Evolutionary conservation across 2,888 invertebrate species (phyloP).

Genomic region (Agrenia bidenticulata): DNA sequence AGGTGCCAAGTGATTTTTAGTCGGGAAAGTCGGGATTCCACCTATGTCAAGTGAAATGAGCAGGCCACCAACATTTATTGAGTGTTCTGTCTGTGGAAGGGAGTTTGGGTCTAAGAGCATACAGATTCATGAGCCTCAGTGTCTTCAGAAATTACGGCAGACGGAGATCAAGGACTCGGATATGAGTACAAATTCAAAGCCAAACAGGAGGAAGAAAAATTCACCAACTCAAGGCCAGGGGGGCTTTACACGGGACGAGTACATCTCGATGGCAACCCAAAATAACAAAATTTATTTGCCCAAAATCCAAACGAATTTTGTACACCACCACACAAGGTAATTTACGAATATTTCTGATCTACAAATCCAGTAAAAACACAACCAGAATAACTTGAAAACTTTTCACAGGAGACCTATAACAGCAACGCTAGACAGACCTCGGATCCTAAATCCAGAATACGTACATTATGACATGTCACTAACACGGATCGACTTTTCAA

Average conservation of each 20-base stretch:
- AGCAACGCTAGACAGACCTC: constrained; percentile 47
- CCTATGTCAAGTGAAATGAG: too few species aligned
- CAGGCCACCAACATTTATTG: constrained; percentile 51
- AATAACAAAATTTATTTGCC: constrained; percentile 30
- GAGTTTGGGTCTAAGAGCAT: constrained; percentile 52
- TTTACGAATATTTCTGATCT: not conserved
- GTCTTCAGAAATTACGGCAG: constrained; percentile 49
- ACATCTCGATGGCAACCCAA: constrained; percentile 30
- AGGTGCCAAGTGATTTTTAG: too few species aligned
- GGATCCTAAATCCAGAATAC: constrained; percentile 50
- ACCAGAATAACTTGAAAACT: too few species aligned
- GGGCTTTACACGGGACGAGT: not conserved
- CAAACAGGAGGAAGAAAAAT: constrained; percentile 45
- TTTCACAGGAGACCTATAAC: constrained; percentile 41
- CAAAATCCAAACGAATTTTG: constrained; percentile 30
- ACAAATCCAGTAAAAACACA: too few species aligned
- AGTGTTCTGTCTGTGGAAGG: constrained; percentile 51
- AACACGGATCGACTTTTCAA: constrained; percentile 48
- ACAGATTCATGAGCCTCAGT: constrained; percentile 51
- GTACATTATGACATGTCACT: constrained; percentile 52
- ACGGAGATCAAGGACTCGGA: constrained; percentile 45
- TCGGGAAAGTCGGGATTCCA: too few species aligned
- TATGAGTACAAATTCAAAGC: constrained; percentile 20
- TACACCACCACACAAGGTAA: constrained; percentile 32
- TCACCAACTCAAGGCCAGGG: constrained; percentile 26